Percentiles rank a stretch among this genome's conserved stretches.
These are phyloP conservation scores for Agriotes lineatus DNA, from an alignment of 2,888 invertebrate species.

Conservation along the genomic window DNA sequence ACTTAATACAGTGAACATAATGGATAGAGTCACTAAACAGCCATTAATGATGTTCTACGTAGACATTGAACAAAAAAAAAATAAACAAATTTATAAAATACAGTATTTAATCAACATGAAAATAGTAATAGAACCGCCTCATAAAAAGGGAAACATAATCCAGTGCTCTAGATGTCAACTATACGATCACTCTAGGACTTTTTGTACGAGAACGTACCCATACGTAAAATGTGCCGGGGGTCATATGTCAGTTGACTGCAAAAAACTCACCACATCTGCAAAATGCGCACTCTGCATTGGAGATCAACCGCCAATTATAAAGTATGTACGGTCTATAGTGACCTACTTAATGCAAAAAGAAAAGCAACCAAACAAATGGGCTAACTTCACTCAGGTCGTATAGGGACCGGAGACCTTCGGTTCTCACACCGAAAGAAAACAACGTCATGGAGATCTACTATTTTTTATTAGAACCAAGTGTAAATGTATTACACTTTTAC, in stretches of 20 bases:
- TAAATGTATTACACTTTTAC: too few species aligned
- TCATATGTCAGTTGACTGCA: conserved; percentile 6
- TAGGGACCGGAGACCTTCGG: too few species aligned
- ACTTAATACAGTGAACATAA: conserved; percentile 14
- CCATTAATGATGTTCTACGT: conserved; percentile 18
- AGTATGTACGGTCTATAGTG: conserved; percentile 12
- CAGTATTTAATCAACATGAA: conserved; percentile 7
- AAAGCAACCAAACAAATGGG: not conserved
- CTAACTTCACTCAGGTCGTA: too few species aligned
- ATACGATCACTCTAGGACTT: conserved; percentile 23
- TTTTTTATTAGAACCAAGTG: too few species aligned
- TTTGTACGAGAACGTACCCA: conserved; percentile 16
- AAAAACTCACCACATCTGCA: conserved; percentile 8
- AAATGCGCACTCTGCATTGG: conserved; percentile 15
- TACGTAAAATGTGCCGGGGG: conserved; percentile 17
- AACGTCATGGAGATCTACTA: too few species aligned
- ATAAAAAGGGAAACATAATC: conserved; percentile 11
- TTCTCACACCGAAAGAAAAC: too few species aligned
- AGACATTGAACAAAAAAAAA: conserved; percentile 16
- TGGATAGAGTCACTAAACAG: conserved; percentile 7
- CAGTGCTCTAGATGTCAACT: conserved; percentile 23
- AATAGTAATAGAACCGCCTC: conserved; percentile 24
- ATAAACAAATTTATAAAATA: conserved; percentile 20
- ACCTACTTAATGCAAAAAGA: conserved; percentile 12
- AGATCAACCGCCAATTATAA: conserved; percentile 9